Evolutionary conservation across 2,888 invertebrate species (phyloP), one percentile per base, ranked within the genome.

Genomic region (Metopia argyrocephala): DNA sequence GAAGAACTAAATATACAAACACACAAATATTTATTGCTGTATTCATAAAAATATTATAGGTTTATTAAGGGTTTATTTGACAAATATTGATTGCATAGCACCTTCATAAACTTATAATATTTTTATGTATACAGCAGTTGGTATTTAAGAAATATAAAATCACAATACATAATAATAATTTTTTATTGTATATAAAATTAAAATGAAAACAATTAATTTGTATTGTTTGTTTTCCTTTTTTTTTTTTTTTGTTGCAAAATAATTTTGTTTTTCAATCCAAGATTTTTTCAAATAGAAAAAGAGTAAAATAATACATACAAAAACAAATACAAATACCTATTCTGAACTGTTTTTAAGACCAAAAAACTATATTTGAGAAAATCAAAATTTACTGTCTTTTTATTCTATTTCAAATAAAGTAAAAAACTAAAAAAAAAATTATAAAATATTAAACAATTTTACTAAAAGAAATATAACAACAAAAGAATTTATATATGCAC

Each of bases 81-180:
- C n/a, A n/a, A n/a, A n/a, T n/a, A n/a, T n/a, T n/a, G n/a, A n/a
- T n/a, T n/a, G n/a, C n/a, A n/a, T n/a, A n/a, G n/a, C n/a, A n/a
- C n/a, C n/a, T n/a, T n/a, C n/a, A n/a, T n/a, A n/a, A n/a, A n/a
- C n/a, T n/a, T n/a, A n/a, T n/a, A n/a, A n/a, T n/a, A n/a, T n/a
- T n/a, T n/a, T n/a, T n/a, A n/a, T n/a, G n/a, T n/a, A n/a, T n/a
- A n/a, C n/a, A n/a, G n/a, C n/a, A n/a, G n/a, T n/a, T n/a, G n/a
- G 57, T 28, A 73, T 76, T 38, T 68, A 80, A 56, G 71, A 66
- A 38, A 68, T 73, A 75, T 61, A 75, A 76, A 80, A 80, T 80
- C 80, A 80, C 80, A 76, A 79, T 76, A 73, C 62, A 56, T 68
- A n/a, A n/a, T n/a, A n/a, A n/a, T n/a, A n/a, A n/a, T n/a, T n/a